Evolutionary conservation across 2,113 vertebrate species (phyloP), one percentile per base, ranked within the genome.

Genomic region (Dipodomys ordii): DNA sequence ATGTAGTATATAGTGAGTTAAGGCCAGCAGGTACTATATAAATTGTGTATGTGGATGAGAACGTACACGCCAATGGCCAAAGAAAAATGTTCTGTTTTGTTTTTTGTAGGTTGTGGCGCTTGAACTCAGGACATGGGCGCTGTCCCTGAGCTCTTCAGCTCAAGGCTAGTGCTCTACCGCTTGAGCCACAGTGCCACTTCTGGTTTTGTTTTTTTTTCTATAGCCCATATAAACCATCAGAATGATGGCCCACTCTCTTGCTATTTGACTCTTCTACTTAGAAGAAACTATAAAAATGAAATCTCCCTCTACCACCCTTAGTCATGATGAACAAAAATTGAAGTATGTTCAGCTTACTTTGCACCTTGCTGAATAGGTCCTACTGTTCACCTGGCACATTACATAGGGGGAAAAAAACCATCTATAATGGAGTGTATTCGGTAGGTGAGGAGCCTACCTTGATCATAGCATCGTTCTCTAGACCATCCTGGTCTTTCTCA

Each of bases 401-500:
- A 72, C 12, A 76, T 8, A 65, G 9, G 65, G 65, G 49, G 6
- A 60, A 78, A 80, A 69, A 30, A 76, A 18, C 19, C 46, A 80
- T 73, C 30, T 82, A 20, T 15, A 81, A 7, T 35, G 78, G 78
- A 32, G 8, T 57, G 25, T 6, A 76, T 67, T 65, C 23, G 16
- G 11, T 0, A 16, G 35, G 78, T 39, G 77, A 53, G 87, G 72
- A 49, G 1, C 44, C 98, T 97, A 99, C 99, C 99, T 99, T 99
- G 96, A 99, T 99, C 99, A 99, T 99, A 28, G 99, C 99, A 44
- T 99, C 99, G 0, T 80, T 94, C 79, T 98, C 98, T 30, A 99
- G 2, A 2, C 97, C 96, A 0, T 98, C 98, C 46, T 98, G 97
- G n/a, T 98, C 98, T 0, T 98, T 98, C 73, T 99, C 98, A 23